Percentiles rank a stretch among this genome's conserved stretches.
phyloP scores from a whole-genome alignment of 2,113 vertebrate species.

The Mastomys coucha region DNA sequence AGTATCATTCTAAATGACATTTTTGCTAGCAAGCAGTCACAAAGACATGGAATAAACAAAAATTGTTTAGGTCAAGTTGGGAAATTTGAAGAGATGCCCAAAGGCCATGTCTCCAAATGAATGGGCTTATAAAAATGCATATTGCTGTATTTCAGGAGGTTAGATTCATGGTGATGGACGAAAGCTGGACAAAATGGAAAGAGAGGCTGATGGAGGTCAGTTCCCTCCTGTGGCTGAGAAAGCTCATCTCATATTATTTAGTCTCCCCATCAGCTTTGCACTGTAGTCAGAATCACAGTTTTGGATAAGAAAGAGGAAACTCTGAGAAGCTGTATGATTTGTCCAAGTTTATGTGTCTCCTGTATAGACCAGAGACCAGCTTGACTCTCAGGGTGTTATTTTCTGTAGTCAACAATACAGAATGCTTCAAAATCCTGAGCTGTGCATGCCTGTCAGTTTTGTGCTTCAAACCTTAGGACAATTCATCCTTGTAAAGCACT shows the following conservation, averaged over 20 bases:
- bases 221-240: slow-evolving; percentile 24
- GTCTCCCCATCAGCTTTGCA: background rate
- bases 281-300: background rate
- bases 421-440: background rate
- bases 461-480: background rate
- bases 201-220: background rate
- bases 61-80: background rate
- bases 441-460: background rate
- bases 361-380: background rate
- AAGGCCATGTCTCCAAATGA: background rate
- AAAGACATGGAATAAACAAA: background rate
- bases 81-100: background rate
- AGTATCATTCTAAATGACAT: background rate
- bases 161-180: background rate
- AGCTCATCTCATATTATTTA: background rate
- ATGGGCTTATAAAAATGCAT: background rate
- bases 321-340: background rate
- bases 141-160: background rate
- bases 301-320: background rate
- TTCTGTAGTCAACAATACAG: background rate
- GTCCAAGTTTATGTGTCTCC: background rate
- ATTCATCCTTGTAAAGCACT: background rate
- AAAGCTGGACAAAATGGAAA: background rate
- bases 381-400: background rate
- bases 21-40: background rate